phyloP scores from a whole-genome alignment of 2,888 invertebrate genomes.

The Seira sanloemensis region DNA sequence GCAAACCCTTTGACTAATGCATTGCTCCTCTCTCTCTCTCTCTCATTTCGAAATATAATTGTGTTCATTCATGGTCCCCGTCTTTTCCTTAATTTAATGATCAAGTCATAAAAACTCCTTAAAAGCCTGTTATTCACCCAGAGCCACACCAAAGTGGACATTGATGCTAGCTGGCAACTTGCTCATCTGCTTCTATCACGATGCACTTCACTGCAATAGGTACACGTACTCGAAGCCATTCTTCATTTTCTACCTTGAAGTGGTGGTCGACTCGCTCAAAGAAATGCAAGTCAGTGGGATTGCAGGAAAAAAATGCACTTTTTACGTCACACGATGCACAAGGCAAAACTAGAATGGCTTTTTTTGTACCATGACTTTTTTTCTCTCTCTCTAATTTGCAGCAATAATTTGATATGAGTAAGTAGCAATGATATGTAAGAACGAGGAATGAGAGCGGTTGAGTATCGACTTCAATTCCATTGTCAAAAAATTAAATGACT shows the following conservation, averaged over 20 bases:
- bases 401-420: not conserved
- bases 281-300: slow-evolving; percentile 11
- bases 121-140: slow-evolving; percentile 57
- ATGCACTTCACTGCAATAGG: slow-evolving; percentile 7
- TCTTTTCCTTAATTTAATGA: slow-evolving; percentile 53
- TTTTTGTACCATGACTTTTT: not conserved
- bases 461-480: too few relatives aligned
- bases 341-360: slow-evolving; percentile 10
- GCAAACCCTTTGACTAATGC: slow-evolving; percentile 38
- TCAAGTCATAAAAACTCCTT: slow-evolving; percentile 49
- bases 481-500: too few relatives aligned
- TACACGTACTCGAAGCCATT: not conserved
- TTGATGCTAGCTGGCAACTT: not conserved
- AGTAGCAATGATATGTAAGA: too few relatives aligned
- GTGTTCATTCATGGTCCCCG: slow-evolving; percentile 13
- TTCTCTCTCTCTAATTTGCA: too few relatives aligned
- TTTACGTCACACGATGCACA: slow-evolving; percentile 4
- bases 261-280: too few relatives aligned
- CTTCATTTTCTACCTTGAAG: not conserved
- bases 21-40: slow-evolving; percentile 36
- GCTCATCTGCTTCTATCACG: slow-evolving; percentile 11
- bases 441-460: too few relatives aligned
- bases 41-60: not conserved
- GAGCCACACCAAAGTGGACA: slow-evolving; percentile 46
- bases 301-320: not conserved